Evolutionary conservation across 23 tunicate species (phyloP).

Genomic region (Phallusia fumigata): DNA sequence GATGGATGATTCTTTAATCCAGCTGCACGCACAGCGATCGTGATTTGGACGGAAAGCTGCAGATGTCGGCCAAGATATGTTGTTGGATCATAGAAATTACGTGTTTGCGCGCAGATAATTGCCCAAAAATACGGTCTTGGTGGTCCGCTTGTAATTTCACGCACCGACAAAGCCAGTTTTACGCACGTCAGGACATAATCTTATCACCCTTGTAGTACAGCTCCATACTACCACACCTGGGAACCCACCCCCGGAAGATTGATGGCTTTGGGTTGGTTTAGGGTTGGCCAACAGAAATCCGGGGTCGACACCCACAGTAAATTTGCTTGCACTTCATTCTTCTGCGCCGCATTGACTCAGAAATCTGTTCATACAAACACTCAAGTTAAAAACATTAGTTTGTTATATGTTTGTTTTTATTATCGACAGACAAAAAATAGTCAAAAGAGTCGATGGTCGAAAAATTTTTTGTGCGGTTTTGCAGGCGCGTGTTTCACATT

Average conservation of each 20-base stretch:
- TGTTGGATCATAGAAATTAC: neutral
- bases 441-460: too few species aligned
- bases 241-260: neutral
- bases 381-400: too few species aligned
- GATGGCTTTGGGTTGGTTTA: neutral
- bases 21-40: neutral
- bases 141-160: conserved; percentile 10
- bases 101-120: neutral
- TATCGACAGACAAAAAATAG: too few species aligned
- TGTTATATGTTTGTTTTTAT: too few species aligned
- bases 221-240: conserved; percentile 2
- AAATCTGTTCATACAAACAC: too few species aligned
- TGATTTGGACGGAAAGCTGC: too few species aligned
- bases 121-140: neutral
- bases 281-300: neutral
- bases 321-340: too few species aligned
- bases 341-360: too few species aligned
- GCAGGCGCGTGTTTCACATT: too few species aligned
- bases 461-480: too few species aligned
- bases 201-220: neutral
- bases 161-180: conserved; percentile 4
- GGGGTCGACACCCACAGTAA: too few species aligned
- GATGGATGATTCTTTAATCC: neutral
- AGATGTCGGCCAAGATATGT: neutral
- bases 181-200: conserved; percentile 2